phyloP scores from a whole-genome alignment of 2,888 invertebrate genomes.

The Prionchulus punctatus region DNA sequence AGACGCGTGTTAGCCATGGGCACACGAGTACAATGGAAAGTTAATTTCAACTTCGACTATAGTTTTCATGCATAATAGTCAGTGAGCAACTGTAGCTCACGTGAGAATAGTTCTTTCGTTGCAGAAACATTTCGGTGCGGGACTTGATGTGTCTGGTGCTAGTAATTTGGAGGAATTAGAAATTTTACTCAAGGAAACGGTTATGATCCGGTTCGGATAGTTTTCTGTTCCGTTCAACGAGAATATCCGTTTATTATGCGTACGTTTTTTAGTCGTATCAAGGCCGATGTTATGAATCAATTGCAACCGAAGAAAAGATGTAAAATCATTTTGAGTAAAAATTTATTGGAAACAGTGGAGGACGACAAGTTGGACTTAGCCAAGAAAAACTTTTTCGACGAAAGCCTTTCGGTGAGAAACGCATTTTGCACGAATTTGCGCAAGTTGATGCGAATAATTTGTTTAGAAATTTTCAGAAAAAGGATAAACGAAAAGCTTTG shows the following conservation, averaged over 20 bases:
- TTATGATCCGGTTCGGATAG: constrained; percentile 57
- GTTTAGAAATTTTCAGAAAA: constrained; percentile 15
- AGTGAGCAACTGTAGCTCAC: too few relatives aligned
- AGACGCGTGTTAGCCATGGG: too few relatives aligned
- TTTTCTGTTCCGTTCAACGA: too few relatives aligned
- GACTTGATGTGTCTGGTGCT: constrained; percentile 64
- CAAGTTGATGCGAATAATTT: too few relatives aligned
- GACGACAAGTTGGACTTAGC: constrained; percentile 47
- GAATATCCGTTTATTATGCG: too few relatives aligned
- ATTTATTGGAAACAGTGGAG: constrained; percentile 46
- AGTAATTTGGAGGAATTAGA: constrained; percentile 62
- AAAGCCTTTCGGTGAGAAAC: too few relatives aligned
- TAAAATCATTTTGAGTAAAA: constrained; percentile 58
- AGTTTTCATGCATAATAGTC: constrained; percentile 16
- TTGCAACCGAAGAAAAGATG: constrained; percentile 68
- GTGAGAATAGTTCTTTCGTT: too few relatives aligned
- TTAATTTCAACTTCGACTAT: too few relatives aligned
- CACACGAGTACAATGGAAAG: too few relatives aligned
- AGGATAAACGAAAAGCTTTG: constrained; percentile 41
- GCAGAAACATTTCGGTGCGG: too few relatives aligned
- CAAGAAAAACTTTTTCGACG: constrained; percentile 42
- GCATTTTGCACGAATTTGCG: too few relatives aligned
- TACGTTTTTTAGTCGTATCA: constrained; percentile 50
- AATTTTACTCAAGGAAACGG: constrained; percentile 46
- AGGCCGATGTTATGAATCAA: constrained; percentile 63